Conservation (phyloP, 1,140 invertebrate genomes). For the Plodia interpunctella region DNA sequence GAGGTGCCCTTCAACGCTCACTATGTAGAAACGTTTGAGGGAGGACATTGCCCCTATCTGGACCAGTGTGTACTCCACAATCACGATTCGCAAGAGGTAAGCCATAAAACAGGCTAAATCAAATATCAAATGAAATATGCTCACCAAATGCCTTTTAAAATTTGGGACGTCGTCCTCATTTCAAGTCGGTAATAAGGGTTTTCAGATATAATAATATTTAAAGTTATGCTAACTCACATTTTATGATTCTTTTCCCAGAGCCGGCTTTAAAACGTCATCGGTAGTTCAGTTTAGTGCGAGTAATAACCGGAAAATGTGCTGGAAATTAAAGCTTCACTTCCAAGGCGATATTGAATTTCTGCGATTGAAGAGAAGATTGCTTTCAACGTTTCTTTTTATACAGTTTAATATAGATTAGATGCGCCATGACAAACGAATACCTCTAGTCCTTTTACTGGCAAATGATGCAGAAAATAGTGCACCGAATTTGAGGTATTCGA, state of each 20-base stretch:
- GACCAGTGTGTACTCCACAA: slow-evolving; percentile 96
- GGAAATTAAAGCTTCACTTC: neutral
- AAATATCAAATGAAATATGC: too few relatives aligned
- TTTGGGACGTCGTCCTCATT: too few relatives aligned
- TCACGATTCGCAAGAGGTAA: slow-evolving; percentile 87
- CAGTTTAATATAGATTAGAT: neutral
- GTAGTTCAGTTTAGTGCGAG: too few relatives aligned
- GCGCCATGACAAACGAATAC: too few relatives aligned
- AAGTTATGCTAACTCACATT: neutral
- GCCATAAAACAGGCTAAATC: neutral
- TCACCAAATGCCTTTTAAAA: too few relatives aligned
- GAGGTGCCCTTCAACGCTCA: slow-evolving; percentile 96
- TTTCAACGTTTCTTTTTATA: neutral
- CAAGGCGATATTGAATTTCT: neutral
- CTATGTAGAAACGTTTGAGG: slow-evolving; percentile 92
- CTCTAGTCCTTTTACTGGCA: too few relatives aligned
- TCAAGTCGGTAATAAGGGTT: too few relatives aligned
- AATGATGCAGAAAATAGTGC: too few relatives aligned
- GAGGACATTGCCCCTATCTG: slow-evolving; percentile 94
- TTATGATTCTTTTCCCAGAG: too few relatives aligned
- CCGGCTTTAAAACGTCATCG: too few relatives aligned
- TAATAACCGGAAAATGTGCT: neutral
- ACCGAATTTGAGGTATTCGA: too few relatives aligned
- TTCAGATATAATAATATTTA: too few relatives aligned
- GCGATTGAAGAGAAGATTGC: neutral